These are phyloP conservation scores for Anolis carolinensis DNA, from an alignment of 2,113 vertebrate species.

Conservation along the genomic window DNA sequence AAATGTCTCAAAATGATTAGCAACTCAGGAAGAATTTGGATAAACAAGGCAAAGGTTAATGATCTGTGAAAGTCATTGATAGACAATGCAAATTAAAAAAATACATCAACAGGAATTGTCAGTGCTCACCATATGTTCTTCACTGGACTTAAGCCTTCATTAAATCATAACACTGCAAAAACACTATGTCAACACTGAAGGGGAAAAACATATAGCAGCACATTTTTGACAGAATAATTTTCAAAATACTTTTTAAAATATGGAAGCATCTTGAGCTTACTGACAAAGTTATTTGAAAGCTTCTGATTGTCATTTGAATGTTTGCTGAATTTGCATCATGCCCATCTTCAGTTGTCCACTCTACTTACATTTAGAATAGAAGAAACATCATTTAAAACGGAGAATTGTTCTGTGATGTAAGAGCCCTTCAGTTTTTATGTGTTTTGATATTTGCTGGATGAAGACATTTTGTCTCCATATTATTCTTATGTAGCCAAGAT, in stretches of 20 bases:
- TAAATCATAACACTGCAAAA: constrained; percentile 24
- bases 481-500: neutral
- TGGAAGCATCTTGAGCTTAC: neutral
- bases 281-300: constrained; percentile 39
- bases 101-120: constrained; percentile 35
- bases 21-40: constrained; percentile 39
- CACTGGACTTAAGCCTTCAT: constrained; percentile 3
- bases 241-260: constrained; percentile 14
- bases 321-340: constrained; percentile 21
- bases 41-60: constrained; percentile 52
- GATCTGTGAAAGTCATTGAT: constrained; percentile 50
- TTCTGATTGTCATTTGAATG: constrained; percentile 44
- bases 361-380: constrained; percentile 23
- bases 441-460: neutral
- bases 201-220: too few species aligned
- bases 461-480: neutral
- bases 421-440: neutral
- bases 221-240: constrained; percentile 13
- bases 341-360: constrained; percentile 8
- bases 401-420: neutral
- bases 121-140: constrained; percentile 41
- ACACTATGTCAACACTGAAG: neutral
- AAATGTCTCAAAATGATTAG: constrained; percentile 30
- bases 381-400: neutral
- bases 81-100: constrained; percentile 20